Evolutionary conservation across 2,888 invertebrate species (phyloP).

Genomic region (Neelides folsomi): DNA sequence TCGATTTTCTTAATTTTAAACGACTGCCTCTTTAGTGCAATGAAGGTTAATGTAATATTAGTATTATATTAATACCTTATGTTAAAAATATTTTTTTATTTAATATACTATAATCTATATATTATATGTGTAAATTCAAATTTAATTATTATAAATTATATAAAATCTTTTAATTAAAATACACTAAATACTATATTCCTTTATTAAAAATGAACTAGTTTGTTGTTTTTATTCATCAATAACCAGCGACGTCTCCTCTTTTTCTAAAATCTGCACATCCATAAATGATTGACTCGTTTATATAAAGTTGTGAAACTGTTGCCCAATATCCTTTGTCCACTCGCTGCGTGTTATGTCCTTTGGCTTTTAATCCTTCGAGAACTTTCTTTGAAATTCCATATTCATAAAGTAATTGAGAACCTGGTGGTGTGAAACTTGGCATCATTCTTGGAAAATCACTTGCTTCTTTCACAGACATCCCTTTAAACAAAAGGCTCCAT

Average conservation of each 20-base stretch:
- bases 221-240: conserved; percentile 15
- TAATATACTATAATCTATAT: no score
- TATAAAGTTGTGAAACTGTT: neutral
- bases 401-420: conserved; percentile 19
- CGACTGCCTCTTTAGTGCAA: no score
- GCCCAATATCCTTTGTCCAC: conserved; percentile 10
- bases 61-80: no score
- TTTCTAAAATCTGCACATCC: conserved; percentile 31
- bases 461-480: conserved; percentile 30
- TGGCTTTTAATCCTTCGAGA: conserved; percentile 22
- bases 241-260: conserved; percentile 28
- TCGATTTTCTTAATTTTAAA: no score
- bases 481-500: conserved; percentile 31
- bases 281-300: conserved; percentile 27
- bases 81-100: no score
- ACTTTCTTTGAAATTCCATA: conserved; percentile 27
- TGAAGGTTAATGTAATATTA: no score
- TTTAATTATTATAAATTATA: no score
- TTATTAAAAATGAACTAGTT: no score
- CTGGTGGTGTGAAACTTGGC: conserved; percentile 14
- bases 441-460: conserved; percentile 28
- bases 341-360: conserved; percentile 24
- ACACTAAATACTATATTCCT: no score
- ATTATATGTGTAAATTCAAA: no score
- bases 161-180: no score